Evolutionary conservation across 2,888 invertebrate genomes (phyloP), one percentile per base, ranked within the genome.

Genomic region (Ormia ochracea): DNA sequence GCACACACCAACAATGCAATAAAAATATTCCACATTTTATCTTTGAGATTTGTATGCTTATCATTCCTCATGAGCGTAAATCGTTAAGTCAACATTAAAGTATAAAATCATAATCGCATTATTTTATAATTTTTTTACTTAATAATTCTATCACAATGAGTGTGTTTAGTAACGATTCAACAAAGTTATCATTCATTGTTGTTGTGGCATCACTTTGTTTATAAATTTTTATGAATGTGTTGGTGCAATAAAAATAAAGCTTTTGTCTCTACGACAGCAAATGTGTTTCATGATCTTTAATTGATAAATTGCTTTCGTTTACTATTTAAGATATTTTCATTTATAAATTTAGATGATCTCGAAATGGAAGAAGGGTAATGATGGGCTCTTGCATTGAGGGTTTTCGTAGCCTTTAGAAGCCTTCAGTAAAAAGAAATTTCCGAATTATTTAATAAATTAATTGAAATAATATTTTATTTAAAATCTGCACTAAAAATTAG

Each of bases 241-340:
- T 9, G 26, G 26, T 14, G 50, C 28, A 48, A 56, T 56, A 45
- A 5, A 38, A 45, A 36, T 58, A 4, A 17, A 21, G 1, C 23
- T 38, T n/a, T 1, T 38, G 7, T 26, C 26, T 54, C 9, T 33
- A 19, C 28, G 33, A 36, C 14, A 19, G 10, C 10, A 68, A 58
- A 26, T 58, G 36, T 52, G 41, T 66, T 61, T 56, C 56, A 26
- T 61, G 69, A 66, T 79, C 73, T 84, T 87, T 85, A 87, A 87
- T 87, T 87, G 85, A 85, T 87, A 87, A 87, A 87, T 87, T 87
- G 86, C 86, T 84, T 85, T 85, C 85, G 86, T 86, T 86, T 86
- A 81, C 81, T 81, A 59, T 77, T 63, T 74, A 81, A 58, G 52
- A 78, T 70, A 70, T 63, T 52, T 58, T 19, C 33, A 14, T 31